Conservation (phyloP, 2,888 invertebrate species). For the Andrena camellia region DNA sequence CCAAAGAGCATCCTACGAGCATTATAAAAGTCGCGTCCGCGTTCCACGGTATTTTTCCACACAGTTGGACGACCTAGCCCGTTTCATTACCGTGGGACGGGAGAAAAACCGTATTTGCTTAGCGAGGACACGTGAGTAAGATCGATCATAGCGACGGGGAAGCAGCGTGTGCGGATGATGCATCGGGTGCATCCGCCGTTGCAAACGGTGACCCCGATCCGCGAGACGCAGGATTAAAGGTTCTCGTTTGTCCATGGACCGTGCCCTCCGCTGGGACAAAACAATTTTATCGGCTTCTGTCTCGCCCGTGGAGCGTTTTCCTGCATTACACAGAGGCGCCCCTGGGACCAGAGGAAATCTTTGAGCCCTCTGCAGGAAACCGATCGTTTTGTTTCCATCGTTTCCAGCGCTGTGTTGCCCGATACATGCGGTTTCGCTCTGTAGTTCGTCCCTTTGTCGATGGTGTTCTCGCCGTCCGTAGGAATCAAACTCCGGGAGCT, state of each 20-base stretch:
- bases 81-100: conserved; percentile 37
- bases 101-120: conserved; percentile 50
- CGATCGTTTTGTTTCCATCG: conserved; percentile 31
- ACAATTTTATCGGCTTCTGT: conserved; percentile 64
- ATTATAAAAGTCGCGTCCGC: too few species aligned
- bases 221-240: conserved; percentile 51
- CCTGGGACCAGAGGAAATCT: conserved; percentile 43
- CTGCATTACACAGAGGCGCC: conserved; percentile 51
- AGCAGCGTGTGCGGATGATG: conserved; percentile 23
- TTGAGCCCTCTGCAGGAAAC: conserved; percentile 21
- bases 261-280: conserved; percentile 53
- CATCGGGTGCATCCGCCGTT: conserved; percentile 34
- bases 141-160: conserved; percentile 44
- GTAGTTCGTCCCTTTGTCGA: not conserved
- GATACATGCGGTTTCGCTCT: conserved; percentile 20
- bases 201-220: conserved; percentile 47
- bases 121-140: conserved; percentile 33
- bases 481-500: not conserved
- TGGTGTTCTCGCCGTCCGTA: not conserved
- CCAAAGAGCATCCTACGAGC: too few species aligned
- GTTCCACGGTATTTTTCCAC: not conserved
- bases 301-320: conserved; percentile 50
- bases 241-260: conserved; percentile 41
- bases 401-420: conserved; percentile 28
- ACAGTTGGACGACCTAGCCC: not conserved